Percentiles rank a stretch among this genome's conserved stretches.
Evolutionary conservation across 2,888 invertebrate genomes (phyloP).

Genomic region (Gasteruption jaculator): DNA sequence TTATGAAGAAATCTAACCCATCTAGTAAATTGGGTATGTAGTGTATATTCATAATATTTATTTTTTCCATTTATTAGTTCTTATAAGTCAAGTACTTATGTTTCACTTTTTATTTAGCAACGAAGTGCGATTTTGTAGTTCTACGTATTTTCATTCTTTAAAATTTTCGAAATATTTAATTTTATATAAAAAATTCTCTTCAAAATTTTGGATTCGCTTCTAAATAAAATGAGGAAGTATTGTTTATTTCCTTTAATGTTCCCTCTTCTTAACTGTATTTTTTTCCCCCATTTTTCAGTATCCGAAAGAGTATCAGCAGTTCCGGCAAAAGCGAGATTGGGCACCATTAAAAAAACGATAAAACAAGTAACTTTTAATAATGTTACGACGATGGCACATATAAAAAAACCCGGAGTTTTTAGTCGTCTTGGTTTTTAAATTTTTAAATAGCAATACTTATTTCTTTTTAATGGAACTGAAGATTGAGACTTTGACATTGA

Average conservation of each 20-base stretch:
- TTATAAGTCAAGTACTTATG: background rate
- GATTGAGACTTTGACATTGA: too few relatives aligned
- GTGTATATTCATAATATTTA: background rate
- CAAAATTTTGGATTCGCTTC: too few relatives aligned
- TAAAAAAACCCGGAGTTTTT: conserved; percentile 44
- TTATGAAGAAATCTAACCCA: conserved; percentile 17
- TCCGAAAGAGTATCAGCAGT: conserved; percentile 38
- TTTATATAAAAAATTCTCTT: too few relatives aligned
- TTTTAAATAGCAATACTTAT: too few relatives aligned
- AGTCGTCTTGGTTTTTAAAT: conserved; percentile 44
- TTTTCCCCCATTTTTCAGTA: conserved; percentile 36
- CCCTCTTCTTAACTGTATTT: conserved; percentile 11
- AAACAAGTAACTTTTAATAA: conserved; percentile 49
- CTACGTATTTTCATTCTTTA: background rate
- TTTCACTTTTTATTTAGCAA: too few relatives aligned
- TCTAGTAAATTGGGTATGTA: conserved; percentile 39
- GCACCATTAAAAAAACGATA: conserved; percentile 24
- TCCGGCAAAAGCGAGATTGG: conserved; percentile 46
- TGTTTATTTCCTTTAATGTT: too few relatives aligned
- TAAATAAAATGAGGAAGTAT: too few relatives aligned
- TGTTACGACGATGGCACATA: conserved; percentile 36
- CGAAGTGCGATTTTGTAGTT: too few relatives aligned
- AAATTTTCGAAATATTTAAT: background rate
- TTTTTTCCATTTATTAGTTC: background rate
- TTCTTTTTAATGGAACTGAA: too few relatives aligned